Percentiles rank a stretch among this genome's conserved stretches.
Evolutionary conservation across 2,888 invertebrate genomes (phyloP).

Genomic region (Stenodema calcarata): DNA sequence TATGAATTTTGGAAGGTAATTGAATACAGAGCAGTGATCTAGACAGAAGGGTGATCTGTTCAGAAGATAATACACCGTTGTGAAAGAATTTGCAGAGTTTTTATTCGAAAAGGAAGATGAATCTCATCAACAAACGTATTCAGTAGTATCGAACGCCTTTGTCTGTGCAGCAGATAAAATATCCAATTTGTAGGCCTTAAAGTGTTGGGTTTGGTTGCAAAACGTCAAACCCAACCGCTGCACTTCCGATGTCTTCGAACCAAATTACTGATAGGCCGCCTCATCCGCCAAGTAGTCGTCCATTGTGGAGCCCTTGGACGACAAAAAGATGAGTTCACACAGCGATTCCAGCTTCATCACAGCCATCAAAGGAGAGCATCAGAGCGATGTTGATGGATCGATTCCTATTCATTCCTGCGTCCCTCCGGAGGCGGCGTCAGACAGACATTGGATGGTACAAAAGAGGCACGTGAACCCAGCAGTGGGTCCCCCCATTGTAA

Average conservation of each 20-base stretch:
- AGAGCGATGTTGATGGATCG: background rate
- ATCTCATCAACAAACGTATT: too few relatives aligned
- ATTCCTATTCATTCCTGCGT: background rate
- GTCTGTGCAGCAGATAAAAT: too few relatives aligned
- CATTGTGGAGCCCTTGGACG: background rate
- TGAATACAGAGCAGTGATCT: too few relatives aligned
- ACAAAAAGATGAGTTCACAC: background rate
- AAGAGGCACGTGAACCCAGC: background rate
- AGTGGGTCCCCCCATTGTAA: background rate
- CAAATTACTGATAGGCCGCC: background rate
- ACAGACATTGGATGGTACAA: background rate
- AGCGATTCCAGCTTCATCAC: background rate
- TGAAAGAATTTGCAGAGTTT: too few relatives aligned
- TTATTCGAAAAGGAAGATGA: too few relatives aligned
- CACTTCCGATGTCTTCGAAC: background rate
- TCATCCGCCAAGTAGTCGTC: background rate
- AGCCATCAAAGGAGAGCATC: background rate
- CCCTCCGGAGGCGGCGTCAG: background rate
- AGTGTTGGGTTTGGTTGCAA: too few relatives aligned
- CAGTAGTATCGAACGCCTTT: too few relatives aligned
- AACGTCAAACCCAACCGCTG: too few relatives aligned
- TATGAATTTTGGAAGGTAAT: too few relatives aligned
- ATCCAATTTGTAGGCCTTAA: too few relatives aligned
- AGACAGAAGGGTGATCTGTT: too few relatives aligned
- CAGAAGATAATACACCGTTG: too few relatives aligned